Evolutionary conservation across 2,888 invertebrate species (phyloP), one percentile per base, ranked within the genome.

Genomic region (Eupithecia exiguata): DNA sequence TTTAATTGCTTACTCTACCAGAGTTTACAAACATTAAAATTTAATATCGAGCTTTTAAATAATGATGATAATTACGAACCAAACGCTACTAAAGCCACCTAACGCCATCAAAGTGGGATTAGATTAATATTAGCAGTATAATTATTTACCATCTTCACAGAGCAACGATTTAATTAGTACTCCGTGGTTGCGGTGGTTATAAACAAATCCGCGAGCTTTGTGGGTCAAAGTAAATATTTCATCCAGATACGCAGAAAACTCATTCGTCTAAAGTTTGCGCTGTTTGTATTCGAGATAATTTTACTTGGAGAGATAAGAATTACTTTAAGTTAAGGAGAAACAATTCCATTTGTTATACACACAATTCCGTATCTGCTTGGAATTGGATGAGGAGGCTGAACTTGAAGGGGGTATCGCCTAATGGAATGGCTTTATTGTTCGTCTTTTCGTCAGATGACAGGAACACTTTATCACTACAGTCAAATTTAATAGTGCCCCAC

Each of bases 1-100:
- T 90, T 91, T 92, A 91, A 91, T 92, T 90, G 87, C 88, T 81
- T 81, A 82, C 81, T 85, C 84, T 81, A 85, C 87, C 87, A 83
- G 84, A 83, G 85, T 87, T 86, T 84, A 86, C 83, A 83, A 82
- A 86, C 82, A 84, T 85, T 84, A 85, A 86, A 82, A 83, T 80
- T 82, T 79, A 79, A 85, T 85, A 84, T 83, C 82, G 80, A 84
- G 84, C 79, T 81, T 83, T 81, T 81, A 81, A 77, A 83, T 82
- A 78, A 76, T 72, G 76, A 79, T 79, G 81, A 84, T 85, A 83
- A 83, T 83, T 81, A 82, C 82, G 73, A 79, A 82, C 80, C 81
- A 81, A 83, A 80, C 43, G 75, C 79, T 80, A 66, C 74, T 77
- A 74, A 79, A 71, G 65, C 74, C 58, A 58, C 25, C 53, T 25